These are phyloP conservation scores for Monomorium pharaonis DNA, from an alignment of 1,140 invertebrate species.

Conservation along the genomic window DNA sequence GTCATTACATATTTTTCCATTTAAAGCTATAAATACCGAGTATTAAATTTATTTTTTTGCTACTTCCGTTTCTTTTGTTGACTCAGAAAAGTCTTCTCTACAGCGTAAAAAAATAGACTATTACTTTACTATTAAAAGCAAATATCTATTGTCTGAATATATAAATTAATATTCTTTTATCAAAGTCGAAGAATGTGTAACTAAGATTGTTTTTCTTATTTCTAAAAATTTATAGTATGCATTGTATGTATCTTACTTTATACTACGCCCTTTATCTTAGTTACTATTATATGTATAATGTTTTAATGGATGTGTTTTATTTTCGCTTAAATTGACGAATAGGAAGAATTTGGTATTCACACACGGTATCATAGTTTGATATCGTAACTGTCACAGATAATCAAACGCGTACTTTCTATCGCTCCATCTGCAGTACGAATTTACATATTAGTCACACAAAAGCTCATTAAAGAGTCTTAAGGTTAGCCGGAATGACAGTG, in stretches of 20 bases:
- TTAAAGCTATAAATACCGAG: not conserved
- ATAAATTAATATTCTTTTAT: not conserved
- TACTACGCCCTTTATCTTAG: too few relatives aligned
- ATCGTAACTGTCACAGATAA: not conserved
- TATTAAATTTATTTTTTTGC: not conserved
- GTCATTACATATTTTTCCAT: not conserved
- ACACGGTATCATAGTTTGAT: not conserved
- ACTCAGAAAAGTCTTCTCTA: not conserved
- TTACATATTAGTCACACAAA: not conserved
- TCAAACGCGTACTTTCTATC: not conserved
- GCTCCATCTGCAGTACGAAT: not conserved
- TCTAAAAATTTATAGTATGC: not conserved
- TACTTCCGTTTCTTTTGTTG: not conserved
- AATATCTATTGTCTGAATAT: not conserved
- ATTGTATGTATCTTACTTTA: too few relatives aligned
- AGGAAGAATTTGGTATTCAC: not conserved
- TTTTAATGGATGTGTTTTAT: not conserved
- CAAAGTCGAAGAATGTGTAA: not conserved
- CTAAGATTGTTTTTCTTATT: not conserved
- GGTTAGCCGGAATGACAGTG: not conserved
- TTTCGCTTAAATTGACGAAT: not conserved
- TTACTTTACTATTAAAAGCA: not conserved
- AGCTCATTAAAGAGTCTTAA: conserved; percentile 18
- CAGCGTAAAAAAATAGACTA: not conserved
- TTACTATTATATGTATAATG: too few relatives aligned